Evolutionary conservation across 2,113 vertebrate species (phyloP), one percentile per base, ranked within the genome.

Genomic region (Camelus dromedarius): DNA sequence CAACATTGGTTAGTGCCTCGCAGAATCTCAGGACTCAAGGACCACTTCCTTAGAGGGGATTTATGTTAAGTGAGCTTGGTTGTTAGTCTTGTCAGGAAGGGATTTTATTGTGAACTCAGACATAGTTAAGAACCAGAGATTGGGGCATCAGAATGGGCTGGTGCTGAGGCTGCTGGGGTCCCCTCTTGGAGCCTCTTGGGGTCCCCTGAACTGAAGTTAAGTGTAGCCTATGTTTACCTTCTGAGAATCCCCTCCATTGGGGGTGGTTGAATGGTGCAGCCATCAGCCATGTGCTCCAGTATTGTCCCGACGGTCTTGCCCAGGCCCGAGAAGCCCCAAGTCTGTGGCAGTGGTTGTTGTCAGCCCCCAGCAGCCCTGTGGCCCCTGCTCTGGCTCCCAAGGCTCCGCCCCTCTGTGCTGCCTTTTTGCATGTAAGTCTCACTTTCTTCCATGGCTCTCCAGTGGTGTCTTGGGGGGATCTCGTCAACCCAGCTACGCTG

Each of bases 91-190:
- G 19, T 75, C 1, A 1, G 54, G 52, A 79, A 67, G 22, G 15
- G 18, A 5, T 83, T 77, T 86, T 52, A 52, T 16, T 38, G 28
- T 70, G 79, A 88, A 32, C 26, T 85, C 70, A 46, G 46, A 16
- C 54, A 48, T 88, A 54, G 50, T 89, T 35, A 66, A 79, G 88
- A 92, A 62, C 35, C 48, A 75, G 69, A 58, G 56, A 56, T 15
- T 7, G 18, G 60, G 46, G 26, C 67, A 24, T 77, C 50, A 79
- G 52, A 62, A 69, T 16, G 28, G 35, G 42, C 72, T 79, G 9
- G 32, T 77, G 62, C 84, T n/a, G 62, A 82, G 16, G 8, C 52
- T 52, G 30, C 38, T 42, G 38, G 38, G 38, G 38, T 42, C 38
- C 38, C 38, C 4, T 42, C 38, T 42, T 42, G 38, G 38, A 42